These are phyloP conservation scores for Danaus melanippus DNA, from an alignment of 1,140 invertebrate genomes.

Conservation along the genomic window DNA sequence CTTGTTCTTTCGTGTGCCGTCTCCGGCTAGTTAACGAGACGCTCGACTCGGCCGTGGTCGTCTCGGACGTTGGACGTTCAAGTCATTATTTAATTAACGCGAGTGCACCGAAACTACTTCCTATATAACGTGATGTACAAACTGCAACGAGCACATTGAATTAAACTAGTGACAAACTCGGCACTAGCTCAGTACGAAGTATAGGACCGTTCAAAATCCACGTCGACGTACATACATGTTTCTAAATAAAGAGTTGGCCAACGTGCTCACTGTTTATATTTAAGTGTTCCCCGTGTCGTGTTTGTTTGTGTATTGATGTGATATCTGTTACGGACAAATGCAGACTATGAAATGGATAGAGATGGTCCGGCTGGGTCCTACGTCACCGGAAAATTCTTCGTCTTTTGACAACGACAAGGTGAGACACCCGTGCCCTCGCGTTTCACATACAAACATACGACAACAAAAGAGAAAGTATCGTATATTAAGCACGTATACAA, in stretches of 20 bases:
- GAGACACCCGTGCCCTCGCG: conserved; percentile 26
- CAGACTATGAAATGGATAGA: conserved; percentile 66
- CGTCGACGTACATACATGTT: conserved; percentile 47
- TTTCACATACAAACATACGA: no score
- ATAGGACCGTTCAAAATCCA: conserved; percentile 35
- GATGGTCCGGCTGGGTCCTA: conserved; percentile 56
- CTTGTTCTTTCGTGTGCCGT: conserved; percentile 37
- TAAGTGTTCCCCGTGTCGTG: conserved; percentile 19
- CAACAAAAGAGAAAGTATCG: no score
- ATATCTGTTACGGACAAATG: conserved; percentile 38
- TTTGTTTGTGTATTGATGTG: conserved; percentile 29
- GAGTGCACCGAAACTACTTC: conserved; percentile 3
- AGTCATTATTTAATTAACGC: conserved; percentile 25
- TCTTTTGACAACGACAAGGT: conserved; percentile 58
- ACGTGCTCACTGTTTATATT: conserved; percentile 40
- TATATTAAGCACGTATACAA: no score
- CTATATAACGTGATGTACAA: no score
- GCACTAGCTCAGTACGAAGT: conserved; percentile 29
- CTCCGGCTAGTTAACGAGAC: conserved; percentile 39
- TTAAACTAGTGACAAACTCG: background rate
- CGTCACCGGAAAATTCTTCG: conserved; percentile 45
- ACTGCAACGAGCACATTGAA: no score
- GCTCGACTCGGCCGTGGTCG: conserved; percentile 37
- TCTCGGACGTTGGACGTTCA: conserved; percentile 18
- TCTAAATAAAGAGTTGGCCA: conserved; percentile 48